Percentiles rank a stretch among this genome's conserved stretches.
Conservation (phyloP, 2,888 invertebrate species). For the Aplocera efformata region DNA sequence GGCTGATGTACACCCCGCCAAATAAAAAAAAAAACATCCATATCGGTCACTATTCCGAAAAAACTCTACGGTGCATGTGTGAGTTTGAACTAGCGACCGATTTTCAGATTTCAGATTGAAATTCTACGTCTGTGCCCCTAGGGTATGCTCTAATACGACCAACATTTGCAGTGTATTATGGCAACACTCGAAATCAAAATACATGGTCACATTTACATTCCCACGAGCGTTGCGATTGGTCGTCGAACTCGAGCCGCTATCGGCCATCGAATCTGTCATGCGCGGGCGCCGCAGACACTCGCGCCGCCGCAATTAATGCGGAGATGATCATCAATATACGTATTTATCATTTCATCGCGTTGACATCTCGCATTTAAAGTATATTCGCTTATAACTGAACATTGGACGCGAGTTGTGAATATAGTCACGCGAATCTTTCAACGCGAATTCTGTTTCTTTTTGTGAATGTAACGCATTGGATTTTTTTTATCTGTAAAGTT, state of each 20-base stretch:
- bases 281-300: conserved; percentile 59
- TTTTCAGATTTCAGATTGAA: too few relatives aligned
- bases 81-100: too few relatives aligned
- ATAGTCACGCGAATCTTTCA: conserved; percentile 65
- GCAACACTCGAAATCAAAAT: background rate
- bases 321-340: conserved; percentile 78
- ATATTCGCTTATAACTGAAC: conserved; percentile 62
- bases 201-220: conserved; percentile 26
- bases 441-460: conserved; percentile 19
- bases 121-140: too few relatives aligned
- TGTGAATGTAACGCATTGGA: too few relatives aligned
- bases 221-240: conserved; percentile 68
- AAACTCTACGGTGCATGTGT: too few relatives aligned
- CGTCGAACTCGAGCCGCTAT: conserved; percentile 66
- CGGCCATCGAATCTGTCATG: conserved; percentile 69
- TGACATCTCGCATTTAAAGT: conserved; percentile 66
- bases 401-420: conserved; percentile 31
- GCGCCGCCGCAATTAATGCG: conserved; percentile 77
- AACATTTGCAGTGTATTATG: too few relatives aligned
- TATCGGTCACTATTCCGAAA: too few relatives aligned
- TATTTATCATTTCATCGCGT: conserved; percentile 76
- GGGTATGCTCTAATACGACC: too few relatives aligned
- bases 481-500: too few relatives aligned
- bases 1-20: too few relatives aligned
- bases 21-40: too few relatives aligned